A percentile compares a stretch with the other conserved stretches of the same genome.
Evolutionary conservation across 2,888 invertebrate species (phyloP).

Genomic region (Trichogramma dendrolimi): DNA sequence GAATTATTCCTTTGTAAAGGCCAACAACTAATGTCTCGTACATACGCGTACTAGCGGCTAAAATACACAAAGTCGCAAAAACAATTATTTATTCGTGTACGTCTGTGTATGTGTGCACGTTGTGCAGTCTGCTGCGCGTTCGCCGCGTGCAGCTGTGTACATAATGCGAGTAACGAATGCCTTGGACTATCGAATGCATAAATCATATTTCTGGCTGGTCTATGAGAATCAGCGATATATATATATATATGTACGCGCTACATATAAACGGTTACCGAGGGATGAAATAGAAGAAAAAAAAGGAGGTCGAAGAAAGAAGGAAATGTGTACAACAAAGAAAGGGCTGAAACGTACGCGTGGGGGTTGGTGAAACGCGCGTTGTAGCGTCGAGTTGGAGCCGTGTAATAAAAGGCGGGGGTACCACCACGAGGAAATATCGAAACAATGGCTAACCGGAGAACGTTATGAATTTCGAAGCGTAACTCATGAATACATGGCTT

Average conservation of each 20-base stretch:
- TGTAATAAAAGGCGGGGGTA: conserved; percentile 4
- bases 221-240: not conserved
- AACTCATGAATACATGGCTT: too few species aligned
- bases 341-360: too few species aligned
- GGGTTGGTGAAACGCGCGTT: too few species aligned
- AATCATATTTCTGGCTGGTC: conserved; percentile 13
- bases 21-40: not conserved
- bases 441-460: conserved; percentile 12
- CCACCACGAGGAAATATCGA: conserved; percentile 8
- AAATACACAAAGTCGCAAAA: too few species aligned
- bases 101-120: not conserved
- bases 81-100: too few species aligned
- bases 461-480: conserved; percentile 6
- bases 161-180: not conserved
- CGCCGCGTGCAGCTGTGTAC: not conserved
- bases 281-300: too few species aligned
- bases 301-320: too few species aligned
- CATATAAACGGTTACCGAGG: not conserved
- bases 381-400: not conserved
- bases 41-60: not conserved
- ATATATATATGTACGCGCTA: not conserved
- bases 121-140: not conserved
- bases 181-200: conserved; percentile 19
- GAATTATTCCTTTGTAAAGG: conserved; percentile 12
- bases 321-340: too few species aligned